Conservation (phyloP, 53 echinoderm and acorn worm genomes). For the Zoroaster sp. region DNA sequence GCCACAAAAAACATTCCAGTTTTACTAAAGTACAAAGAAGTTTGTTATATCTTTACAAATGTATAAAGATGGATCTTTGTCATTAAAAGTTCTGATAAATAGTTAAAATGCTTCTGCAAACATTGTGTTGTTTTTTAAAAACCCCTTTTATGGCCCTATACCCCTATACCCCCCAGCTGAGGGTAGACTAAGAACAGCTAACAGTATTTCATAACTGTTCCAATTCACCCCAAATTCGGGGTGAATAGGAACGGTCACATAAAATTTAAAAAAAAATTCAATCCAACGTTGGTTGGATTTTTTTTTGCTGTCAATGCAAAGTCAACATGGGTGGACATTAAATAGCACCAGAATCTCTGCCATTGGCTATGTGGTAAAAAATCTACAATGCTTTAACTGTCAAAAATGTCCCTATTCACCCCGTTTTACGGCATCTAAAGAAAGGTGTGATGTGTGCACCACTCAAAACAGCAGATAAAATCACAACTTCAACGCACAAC, state of each 20-base stretch:
- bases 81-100: not conserved
- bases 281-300: not conserved
- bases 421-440: not conserved
- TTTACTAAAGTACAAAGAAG: too few species aligned
- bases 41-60: not conserved
- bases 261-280: not conserved
- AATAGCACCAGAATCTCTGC: slow-evolving; percentile 6
- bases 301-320: slow-evolving; percentile 18
- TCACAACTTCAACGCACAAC: too few species aligned
- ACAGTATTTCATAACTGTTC: slow-evolving; percentile 13
- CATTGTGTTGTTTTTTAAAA: slow-evolving; percentile 1
- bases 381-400: not conserved
- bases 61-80: not conserved
- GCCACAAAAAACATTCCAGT: too few species aligned
- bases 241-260: slow-evolving; percentile 5
- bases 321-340: slow-evolving; percentile 16
- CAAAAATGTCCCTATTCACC: not conserved
- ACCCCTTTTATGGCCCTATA: not conserved
- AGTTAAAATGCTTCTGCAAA: slow-evolving; percentile 13
- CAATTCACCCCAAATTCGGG: not conserved
- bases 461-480: too few species aligned
- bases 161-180: not conserved
- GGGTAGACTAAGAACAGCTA: slow-evolving; percentile 5
- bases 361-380: slow-evolving; percentile 1
- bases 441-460: too few species aligned